Conservation (phyloP, 2,888 invertebrate genomes). For the Pyralis farinalis region DNA sequence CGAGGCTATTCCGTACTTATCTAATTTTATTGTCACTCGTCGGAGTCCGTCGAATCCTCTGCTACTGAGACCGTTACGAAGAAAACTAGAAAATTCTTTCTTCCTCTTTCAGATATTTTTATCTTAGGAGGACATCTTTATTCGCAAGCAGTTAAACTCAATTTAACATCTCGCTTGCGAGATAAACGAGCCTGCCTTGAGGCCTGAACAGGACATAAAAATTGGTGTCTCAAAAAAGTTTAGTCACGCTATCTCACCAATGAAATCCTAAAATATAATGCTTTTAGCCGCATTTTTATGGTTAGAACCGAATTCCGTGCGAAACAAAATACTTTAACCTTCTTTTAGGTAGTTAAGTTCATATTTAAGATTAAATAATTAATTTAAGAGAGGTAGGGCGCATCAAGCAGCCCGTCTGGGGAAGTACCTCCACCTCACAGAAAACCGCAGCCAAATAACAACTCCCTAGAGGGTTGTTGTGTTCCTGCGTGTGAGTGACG, state of each 20-base stretch:
- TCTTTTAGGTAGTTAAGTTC: too few species aligned
- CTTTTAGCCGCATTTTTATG: neutral
- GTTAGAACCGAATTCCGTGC: neutral
- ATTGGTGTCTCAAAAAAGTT: constrained; percentile 32
- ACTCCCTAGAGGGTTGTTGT: too few species aligned
- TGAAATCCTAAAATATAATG: constrained; percentile 1
- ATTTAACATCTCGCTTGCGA: constrained; percentile 56
- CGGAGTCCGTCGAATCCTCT: constrained; percentile 57
- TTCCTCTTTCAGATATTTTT: constrained; percentile 55
- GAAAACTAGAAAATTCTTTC: constrained; percentile 61
- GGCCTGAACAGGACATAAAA: constrained; percentile 40
- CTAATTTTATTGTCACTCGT: constrained; percentile 79
- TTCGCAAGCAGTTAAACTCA: constrained; percentile 69
- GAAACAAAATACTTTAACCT: too few species aligned
- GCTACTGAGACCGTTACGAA: constrained; percentile 44
- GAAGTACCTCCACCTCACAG: too few species aligned
- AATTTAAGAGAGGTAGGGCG: too few species aligned
- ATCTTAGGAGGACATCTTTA: constrained; percentile 71
- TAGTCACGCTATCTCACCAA: constrained; percentile 21
- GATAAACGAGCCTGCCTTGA: constrained; percentile 49
- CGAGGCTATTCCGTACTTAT: constrained; percentile 74
- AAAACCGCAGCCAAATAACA: too few species aligned
- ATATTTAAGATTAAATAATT: too few species aligned
- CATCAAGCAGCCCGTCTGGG: too few species aligned
- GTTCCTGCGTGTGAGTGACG: too few species aligned